These are phyloP conservation scores for Bovichtus variegatus DNA, from an alignment of 2,797 vertebrate species.

Conservation along the genomic window DNA sequence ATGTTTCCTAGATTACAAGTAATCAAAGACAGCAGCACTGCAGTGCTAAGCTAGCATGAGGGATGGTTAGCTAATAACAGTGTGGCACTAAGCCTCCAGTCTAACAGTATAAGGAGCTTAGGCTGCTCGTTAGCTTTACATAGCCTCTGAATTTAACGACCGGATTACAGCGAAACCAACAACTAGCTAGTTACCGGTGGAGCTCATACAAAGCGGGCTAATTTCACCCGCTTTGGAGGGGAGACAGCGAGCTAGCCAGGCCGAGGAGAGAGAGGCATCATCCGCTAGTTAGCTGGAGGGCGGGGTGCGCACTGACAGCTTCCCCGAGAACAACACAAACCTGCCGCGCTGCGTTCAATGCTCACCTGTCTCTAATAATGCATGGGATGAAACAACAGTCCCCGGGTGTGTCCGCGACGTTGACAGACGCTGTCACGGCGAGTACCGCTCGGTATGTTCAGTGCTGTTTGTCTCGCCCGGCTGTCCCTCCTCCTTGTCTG, in stretches of 20 bases:
- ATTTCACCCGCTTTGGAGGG: slow-evolving; percentile 32
- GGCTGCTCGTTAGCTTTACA: slow-evolving; percentile 58
- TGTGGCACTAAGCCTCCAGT: slow-evolving; percentile 57
- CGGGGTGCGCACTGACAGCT: slow-evolving; percentile 63
- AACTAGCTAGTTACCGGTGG: slow-evolving; percentile 47
- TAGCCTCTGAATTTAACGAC: slow-evolving; percentile 26
- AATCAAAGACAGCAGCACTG: slow-evolving; percentile 7
- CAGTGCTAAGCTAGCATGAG: slow-evolving; percentile 70
- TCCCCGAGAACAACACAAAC: slow-evolving; percentile 18
- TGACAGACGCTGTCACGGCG: slow-evolving; percentile 59
- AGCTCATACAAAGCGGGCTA: slow-evolving; percentile 56
- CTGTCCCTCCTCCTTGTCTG: slow-evolving; percentile 40
- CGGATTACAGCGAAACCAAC: slow-evolving; percentile 58
- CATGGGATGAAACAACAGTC: slow-evolving; percentile 65
- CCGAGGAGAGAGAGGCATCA: slow-evolving; percentile 65
- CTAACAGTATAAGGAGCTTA: slow-evolving; percentile 68
- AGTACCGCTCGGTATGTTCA: slow-evolving; percentile 22
- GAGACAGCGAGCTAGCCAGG: slow-evolving; percentile 55
- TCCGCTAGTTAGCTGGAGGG: slow-evolving; percentile 68
- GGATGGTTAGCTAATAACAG: slow-evolving; percentile 71
- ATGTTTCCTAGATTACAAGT: background rate
- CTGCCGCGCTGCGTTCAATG: background rate
- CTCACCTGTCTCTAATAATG: slow-evolving; percentile 81
- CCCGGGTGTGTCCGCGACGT: slow-evolving; percentile 20
- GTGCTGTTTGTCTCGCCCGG: slow-evolving; percentile 32